phyloP scores from a whole-genome alignment of 2,113 vertebrate species.

The Corvus cornix region DNA sequence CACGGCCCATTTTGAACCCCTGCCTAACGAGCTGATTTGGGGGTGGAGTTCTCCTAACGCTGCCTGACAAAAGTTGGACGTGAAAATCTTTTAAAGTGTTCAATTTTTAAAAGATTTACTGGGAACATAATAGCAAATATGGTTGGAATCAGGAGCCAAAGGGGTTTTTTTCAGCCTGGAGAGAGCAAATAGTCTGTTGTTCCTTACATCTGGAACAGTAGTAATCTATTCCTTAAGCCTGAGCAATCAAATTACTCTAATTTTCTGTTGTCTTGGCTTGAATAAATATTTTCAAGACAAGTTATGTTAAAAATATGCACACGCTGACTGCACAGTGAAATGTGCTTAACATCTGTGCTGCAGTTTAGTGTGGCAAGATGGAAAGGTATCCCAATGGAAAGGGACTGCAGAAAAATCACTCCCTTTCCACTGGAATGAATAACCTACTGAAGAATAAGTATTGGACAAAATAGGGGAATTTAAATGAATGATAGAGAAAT shows the following conservation, averaged over 20 bases:
- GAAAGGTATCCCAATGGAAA: conserved; percentile 40
- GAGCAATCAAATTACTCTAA: conserved; percentile 55
- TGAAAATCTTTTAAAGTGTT: not conserved
- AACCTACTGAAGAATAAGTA: not conserved
- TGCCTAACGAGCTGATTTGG: not conserved
- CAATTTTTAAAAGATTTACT: conserved; percentile 32
- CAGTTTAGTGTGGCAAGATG: not conserved
- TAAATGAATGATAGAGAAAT: not conserved
- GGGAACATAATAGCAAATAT: not conserved
- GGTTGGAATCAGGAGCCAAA: conserved; percentile 34
- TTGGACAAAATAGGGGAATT: not conserved
- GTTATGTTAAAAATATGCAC: conserved; percentile 62
- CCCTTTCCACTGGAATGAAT: not conserved
- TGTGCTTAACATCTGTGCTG: conserved; percentile 61
- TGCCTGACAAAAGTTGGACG: not conserved
- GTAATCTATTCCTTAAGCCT: conserved; percentile 35
- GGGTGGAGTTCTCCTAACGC: not conserved
- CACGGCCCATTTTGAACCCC: not conserved
- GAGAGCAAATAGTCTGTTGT: conserved; percentile 20
- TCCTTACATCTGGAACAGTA: conserved; percentile 44
- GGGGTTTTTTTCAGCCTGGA: not conserved
- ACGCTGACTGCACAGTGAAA: not conserved
- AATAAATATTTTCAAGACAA: conserved; percentile 66
- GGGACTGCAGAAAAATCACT: not conserved
- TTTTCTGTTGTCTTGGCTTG: conserved; percentile 62